Evolutionary conservation across 2,797 vertebrate species (phyloP), one percentile per base, ranked within the genome.

Genomic region (Ficedula albicollis): DNA sequence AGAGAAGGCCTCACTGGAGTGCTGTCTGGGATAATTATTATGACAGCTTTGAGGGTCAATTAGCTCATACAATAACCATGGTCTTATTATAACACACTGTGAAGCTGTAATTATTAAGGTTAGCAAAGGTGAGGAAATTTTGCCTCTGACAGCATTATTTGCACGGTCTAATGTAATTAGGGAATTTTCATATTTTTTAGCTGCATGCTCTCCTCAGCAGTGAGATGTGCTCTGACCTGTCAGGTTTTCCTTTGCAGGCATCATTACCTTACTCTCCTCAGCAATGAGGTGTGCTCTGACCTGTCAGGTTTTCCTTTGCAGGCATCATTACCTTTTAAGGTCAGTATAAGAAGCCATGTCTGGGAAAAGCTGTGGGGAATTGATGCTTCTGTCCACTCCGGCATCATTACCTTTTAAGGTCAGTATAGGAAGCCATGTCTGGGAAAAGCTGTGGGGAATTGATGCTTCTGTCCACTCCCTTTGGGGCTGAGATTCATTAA

Each of bases 131-230:
- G 76, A 79, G 62, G 38, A 41, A 13, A 60, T 84, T 67, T 80
- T 91, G n/a, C 48, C 23, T 51, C 30, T 62, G 41, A 76, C 38
- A 54, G 69, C 41, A 5, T 12, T 58, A 26, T 39, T 67, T 76
- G 13, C 5, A 0, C 19, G 13, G 21, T 69, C 68, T 30, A 1
- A n/a, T 6, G 2, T 9, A 34, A 14, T 48, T 32, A 62, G 29
- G 49, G 49, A 77, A 21, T 89, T 59, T 66, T 51, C 30, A 4
- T 20, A 4, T 20, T 62, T 10, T 64, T 88, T 4, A 49, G 5
- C n/a, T 54, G 29, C 8, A 3, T 67, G 27, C 27, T 59, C 6
- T 66, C 39, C 32, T 56, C 38, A 13, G 26, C 26, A 46, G 19
- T 26, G 22, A 29, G 63, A 30, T 63, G 48, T 27, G 56, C 69